Evolutionary conservation across 1,140 invertebrate genomes (phyloP), one percentile per base, ranked within the genome.

Genomic region (Teleopsis dalmanni): DNA sequence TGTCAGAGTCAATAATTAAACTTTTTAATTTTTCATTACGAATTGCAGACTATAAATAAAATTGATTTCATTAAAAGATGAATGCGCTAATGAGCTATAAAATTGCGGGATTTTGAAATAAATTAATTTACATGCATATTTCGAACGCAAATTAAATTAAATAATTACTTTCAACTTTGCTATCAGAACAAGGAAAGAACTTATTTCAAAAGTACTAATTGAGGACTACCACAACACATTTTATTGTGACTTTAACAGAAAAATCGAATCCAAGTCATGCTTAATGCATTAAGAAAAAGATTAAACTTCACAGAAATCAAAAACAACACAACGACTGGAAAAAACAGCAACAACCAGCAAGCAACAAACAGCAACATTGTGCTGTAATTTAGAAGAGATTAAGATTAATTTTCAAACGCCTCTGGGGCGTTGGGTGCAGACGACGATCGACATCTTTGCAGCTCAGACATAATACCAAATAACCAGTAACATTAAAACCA

Each of bases 361-460:
- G n/a, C 23, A 27, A 7, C 33, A 34, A 34, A 34, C 3, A 34
- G 16, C 34, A 50, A 51, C 35, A 51, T 16, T 34, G 26, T 50
- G 43, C 16, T 46, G 49, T 46, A 47, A 47, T 47, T 47, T 46
- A 46, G 43, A 51, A 31, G 36, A 51, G 43, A 46, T 51, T 51
- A 51, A 51, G 43, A 51, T 51, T 51, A 51, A 41, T 51, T 51
- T 51, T 51, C 37, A 34, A 46, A 46, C 43, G 43, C 49, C 49
- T 51, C 27, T 46, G 43, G 31, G 26, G 4, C 37, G 19, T 18
- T 42, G 25, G 22, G 16, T 42, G 14, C 14, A 27, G 25, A 18
- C 40, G 14, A 44, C 31, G 42, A 31, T 44, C 34, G 34, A 44
- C 31, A 44, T 44, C 31, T 27, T 16, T 44, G 42, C 21, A 43